Base-by-base conservation (phyloP, 2,888 invertebrate species). In the Andrena bicolor region DNA sequence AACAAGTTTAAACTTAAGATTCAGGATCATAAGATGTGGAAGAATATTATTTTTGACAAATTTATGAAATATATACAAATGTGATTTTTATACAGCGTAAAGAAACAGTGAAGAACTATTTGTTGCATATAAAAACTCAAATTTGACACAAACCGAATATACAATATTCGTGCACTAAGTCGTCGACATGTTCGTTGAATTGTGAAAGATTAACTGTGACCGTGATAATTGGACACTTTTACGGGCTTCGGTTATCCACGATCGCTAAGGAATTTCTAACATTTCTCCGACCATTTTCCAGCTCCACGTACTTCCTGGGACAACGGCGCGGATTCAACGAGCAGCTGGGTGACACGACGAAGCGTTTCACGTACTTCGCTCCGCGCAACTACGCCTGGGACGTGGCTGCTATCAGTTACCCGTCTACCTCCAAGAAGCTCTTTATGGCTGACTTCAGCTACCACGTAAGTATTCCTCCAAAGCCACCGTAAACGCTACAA, bases 311-410 rank as follows among this genome's bases (percentile, higher is more conserved):
- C 92, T 95, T 95, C 87, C 94, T 98, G 90, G 98, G 98, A 56
- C 95, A 96, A 86, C 96, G 96, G 76, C 96, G 96, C 87, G 95
- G 95, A 89, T 98, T 98, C 94, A 98, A 98, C 94, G 95, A 96
- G 20, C 97, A 97, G 91, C 94, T 98, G 81, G 96, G 96, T 90
- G 96, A 97, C 87, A 95, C 96, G 85, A 96, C 96, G 80, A 96
- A 96, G 89, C 96, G 97, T 74, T 98, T 97, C 94, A 99, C 99
- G 0, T 98, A 97, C 94, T 98, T 99, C 92, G 98, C 98, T 10
- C 99, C 99, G 0, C 96, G 97, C 49, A 97, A 99, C 92, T 96
- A 96, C 91, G 99, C 98, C 71, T 99, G 99, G 99, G 95, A 96
- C 68, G 96, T 96, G 89, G 96, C 97, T 87, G 96, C 96, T 93